These are phyloP conservation scores for Aporophyla nigra DNA, from an alignment of 2,888 invertebrate species.

Conservation along the genomic window DNA sequence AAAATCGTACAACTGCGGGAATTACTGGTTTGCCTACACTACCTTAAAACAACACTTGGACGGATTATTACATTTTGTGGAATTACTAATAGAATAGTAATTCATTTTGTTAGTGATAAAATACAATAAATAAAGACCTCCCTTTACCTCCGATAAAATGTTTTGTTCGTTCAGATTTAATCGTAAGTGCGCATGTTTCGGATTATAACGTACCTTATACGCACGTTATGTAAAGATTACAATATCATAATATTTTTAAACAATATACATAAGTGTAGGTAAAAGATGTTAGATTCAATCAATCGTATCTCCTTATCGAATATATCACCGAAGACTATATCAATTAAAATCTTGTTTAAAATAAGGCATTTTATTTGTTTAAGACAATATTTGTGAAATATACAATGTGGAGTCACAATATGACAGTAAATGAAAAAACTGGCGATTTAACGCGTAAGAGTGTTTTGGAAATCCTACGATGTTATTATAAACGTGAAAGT, in stretches of 20 bases:
- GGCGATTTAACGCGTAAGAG: not conserved
- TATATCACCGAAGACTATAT: not conserved
- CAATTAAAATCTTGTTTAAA: slow-evolving; percentile 1
- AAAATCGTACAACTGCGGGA: slow-evolving; percentile 50
- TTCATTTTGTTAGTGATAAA: slow-evolving; percentile 46
- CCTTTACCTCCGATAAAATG: slow-evolving; percentile 38
- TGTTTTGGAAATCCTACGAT: not conserved
- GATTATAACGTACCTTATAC: slow-evolving; percentile 4
- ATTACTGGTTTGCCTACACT: slow-evolving; percentile 48
- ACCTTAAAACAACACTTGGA: slow-evolving; percentile 53
- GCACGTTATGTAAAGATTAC: slow-evolving; percentile 7
- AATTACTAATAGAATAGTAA: slow-evolving; percentile 32
- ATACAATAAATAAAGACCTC: slow-evolving; percentile 51
- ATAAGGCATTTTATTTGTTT: slow-evolving; percentile 9
- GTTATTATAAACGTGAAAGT: no score
- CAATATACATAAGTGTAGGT: slow-evolving; percentile 6
- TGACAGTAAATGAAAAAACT: not conserved
- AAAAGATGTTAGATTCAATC: slow-evolving; percentile 7
- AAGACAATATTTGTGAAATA: slow-evolving; percentile 24
- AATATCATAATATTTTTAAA: slow-evolving; percentile 8
- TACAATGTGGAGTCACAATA: not conserved
- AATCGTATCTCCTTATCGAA: slow-evolving; percentile 1
- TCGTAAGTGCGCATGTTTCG: slow-evolving; percentile 27
- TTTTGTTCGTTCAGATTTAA: slow-evolving; percentile 57
- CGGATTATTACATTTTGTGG: slow-evolving; percentile 54